Evolutionary conservation across 2,797 vertebrate species (phyloP).

Genomic region (Hypotaenidia okinawae): DNA sequence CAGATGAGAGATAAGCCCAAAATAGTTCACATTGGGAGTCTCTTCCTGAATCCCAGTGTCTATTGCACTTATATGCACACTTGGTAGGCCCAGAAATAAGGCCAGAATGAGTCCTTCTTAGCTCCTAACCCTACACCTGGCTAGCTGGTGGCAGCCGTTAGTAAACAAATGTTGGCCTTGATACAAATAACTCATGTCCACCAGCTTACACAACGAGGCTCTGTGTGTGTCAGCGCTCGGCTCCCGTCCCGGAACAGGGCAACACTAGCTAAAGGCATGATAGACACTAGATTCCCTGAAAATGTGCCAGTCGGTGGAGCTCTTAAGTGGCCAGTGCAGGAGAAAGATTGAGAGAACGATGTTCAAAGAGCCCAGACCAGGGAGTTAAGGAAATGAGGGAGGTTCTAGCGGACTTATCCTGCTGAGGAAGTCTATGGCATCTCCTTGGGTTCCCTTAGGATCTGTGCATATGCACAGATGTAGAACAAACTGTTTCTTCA

Average conservation of each 20-base stretch:
- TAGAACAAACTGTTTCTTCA: not conserved
- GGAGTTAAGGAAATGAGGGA: rapidly evolving
- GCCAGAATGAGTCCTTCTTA: not conserved
- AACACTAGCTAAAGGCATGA: not conserved
- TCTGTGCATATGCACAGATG: not conserved
- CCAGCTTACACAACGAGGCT: not conserved
- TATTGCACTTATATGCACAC: not conserved
- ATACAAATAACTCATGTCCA: conserved; percentile 2
- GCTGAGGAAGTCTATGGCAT: not conserved
- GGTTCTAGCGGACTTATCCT: not conserved
- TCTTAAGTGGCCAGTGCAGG: not conserved
- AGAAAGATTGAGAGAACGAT: not conserved
- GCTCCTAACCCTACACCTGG: not conserved
- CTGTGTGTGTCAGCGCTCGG: not conserved
- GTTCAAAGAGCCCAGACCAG: not conserved
- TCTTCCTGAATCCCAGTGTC: not conserved
- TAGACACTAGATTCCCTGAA: not conserved
- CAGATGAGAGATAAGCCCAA: not conserved
- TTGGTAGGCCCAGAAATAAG: not conserved
- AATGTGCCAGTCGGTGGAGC: rapidly evolving
- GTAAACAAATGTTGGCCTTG: not conserved
- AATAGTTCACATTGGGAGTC: not conserved
- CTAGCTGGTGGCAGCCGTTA: not conserved
- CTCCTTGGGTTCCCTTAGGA: not conserved
- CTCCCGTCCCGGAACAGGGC: not conserved